These are phyloP conservation scores for Microctonus brassicae DNA, from an alignment of 2,888 invertebrate genomes.

Conservation along the genomic window DNA sequence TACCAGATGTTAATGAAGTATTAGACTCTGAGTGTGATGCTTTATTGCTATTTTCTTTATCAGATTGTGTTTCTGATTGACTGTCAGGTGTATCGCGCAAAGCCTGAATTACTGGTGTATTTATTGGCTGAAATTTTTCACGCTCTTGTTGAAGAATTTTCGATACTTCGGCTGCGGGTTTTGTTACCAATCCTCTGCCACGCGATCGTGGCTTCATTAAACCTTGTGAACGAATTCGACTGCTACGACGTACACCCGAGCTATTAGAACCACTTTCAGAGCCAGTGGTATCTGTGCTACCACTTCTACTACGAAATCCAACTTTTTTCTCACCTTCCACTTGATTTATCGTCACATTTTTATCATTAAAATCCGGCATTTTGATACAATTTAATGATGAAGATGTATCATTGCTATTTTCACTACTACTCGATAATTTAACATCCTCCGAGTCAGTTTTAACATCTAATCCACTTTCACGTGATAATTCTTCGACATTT, in stretches of 20 bases:
- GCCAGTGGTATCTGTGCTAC: constrained; percentile 66
- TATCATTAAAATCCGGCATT: constrained; percentile 53
- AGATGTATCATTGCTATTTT: constrained; percentile 74
- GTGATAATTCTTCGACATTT: constrained; percentile 46
- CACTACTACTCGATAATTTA: constrained; percentile 69
- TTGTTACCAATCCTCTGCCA: constrained; percentile 65
- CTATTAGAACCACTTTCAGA: constrained; percentile 68
- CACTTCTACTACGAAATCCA: constrained; percentile 64
- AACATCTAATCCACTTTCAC: constrained; percentile 59
- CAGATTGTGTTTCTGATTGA: constrained; percentile 60
- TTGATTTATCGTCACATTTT: constrained; percentile 46
- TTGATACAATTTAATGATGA: constrained; percentile 55
- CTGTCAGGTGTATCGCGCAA: constrained; percentile 56
- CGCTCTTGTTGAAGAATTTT: constrained; percentile 55
- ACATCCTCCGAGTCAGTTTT: constrained; percentile 62
- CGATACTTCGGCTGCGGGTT: constrained; percentile 57
- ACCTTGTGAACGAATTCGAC: constrained; percentile 82
- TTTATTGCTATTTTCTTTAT: constrained; percentile 62
- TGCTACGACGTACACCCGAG: constrained; percentile 77
- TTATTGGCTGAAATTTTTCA: constrained; percentile 51
- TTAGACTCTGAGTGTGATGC: constrained; percentile 51
- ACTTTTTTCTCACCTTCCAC: constrained; percentile 60
- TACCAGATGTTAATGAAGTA: constrained; percentile 51
- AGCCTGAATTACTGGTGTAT: constrained; percentile 47
- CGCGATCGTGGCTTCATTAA: constrained; percentile 74